phyloP scores from a whole-genome alignment of 2,797 vertebrate genomes.

The Alosa sapidissima region DNA sequence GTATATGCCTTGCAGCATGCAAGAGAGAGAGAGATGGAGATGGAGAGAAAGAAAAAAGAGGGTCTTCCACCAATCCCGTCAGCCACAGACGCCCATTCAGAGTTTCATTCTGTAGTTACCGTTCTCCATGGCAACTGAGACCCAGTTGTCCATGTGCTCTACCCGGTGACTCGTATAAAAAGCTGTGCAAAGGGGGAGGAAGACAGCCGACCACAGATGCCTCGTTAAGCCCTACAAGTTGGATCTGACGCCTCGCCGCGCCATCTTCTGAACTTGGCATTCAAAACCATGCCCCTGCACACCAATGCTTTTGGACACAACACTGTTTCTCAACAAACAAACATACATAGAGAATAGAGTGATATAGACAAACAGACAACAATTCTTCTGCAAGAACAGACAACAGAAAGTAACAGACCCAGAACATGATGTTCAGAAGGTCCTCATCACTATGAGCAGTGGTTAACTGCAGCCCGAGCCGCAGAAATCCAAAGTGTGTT shows the following conservation, averaged over 20 bases:
- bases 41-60: neutral
- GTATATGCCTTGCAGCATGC: neutral
- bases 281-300: neutral
- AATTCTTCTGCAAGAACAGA: neutral
- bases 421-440: neutral
- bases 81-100: constrained; percentile 18
- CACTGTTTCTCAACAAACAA: neutral
- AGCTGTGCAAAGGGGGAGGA: neutral
- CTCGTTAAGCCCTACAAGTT: neutral
- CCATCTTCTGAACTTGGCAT: neutral
- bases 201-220: neutral
- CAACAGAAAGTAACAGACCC: neutral
- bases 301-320: neutral
- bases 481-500: neutral
- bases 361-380: neutral
- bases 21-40: neutral
- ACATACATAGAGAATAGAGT: neutral
- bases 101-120: constrained; percentile 48
- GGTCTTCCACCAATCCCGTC: constrained; percentile 13
- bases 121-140: constrained; percentile 68
- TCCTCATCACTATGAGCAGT: neutral
- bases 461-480: neutral
- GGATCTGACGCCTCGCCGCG: neutral
- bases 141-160: constrained; percentile 41
- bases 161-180: neutral